These are phyloP conservation scores for Peromyscus eremicus DNA, from an alignment of 2,797 vertebrate genomes.

Conservation along the genomic window DNA sequence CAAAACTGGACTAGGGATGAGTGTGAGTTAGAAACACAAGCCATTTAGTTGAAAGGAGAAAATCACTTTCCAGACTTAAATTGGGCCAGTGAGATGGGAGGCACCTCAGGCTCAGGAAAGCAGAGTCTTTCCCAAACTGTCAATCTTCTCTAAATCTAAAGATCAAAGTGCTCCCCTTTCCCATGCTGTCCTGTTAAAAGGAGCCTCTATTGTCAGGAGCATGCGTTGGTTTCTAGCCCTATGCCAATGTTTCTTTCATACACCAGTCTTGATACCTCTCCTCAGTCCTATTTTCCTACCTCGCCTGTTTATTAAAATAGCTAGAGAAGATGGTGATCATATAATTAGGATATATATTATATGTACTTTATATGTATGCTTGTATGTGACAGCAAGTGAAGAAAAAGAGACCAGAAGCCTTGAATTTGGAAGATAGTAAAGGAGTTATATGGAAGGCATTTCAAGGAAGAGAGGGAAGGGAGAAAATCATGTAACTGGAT, in stretches of 20 bases:
- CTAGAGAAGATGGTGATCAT: background rate
- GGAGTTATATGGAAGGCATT: background rate
- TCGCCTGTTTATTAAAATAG: background rate
- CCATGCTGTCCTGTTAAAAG: too few relatives aligned
- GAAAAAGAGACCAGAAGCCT: background rate
- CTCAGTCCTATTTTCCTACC: background rate
- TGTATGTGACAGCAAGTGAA: background rate
- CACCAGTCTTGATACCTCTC: background rate
- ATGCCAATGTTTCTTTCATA: background rate
- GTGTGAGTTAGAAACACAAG: background rate
- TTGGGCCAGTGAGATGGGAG: background rate
- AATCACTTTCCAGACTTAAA: background rate
- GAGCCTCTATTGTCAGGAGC: fast-evolving
- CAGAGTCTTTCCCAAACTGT: background rate
- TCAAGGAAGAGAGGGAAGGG: background rate
- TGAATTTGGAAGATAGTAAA: background rate
- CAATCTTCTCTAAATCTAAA: background rate
- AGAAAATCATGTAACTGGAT: background rate
- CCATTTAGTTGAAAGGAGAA: background rate
- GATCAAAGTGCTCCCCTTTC: too few relatives aligned
- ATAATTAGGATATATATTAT: too few relatives aligned
- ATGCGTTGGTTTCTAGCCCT: background rate
- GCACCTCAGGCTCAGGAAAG: background rate
- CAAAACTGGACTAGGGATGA: background rate
- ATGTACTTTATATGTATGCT: background rate